Evolutionary conservation across 2,888 invertebrate species (phyloP).

Genomic region (Adelognathus sp.): DNA sequence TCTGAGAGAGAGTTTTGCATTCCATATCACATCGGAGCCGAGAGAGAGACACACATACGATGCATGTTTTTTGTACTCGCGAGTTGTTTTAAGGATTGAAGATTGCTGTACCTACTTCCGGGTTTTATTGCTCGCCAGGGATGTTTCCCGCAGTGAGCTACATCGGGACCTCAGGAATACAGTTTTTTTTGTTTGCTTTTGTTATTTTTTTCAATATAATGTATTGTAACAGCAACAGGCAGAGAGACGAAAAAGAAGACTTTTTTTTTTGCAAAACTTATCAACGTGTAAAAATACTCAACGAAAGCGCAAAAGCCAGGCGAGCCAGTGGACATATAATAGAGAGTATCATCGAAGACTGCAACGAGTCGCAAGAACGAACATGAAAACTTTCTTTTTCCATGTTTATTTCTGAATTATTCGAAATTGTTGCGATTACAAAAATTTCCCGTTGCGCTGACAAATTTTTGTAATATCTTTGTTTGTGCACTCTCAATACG

Average conservation of each 20-base stretch:
- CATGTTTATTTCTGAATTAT: background rate
- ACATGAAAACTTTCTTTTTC: constrained; percentile 6
- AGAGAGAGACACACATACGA: background rate
- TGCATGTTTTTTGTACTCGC: background rate
- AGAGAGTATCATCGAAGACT: constrained; percentile 39
- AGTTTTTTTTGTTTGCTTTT: background rate
- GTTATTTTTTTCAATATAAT: background rate
- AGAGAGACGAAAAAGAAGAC: constrained; percentile 16
- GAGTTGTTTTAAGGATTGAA: constrained; percentile 4
- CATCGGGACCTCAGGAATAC: background rate
- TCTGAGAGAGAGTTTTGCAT: constrained; percentile 7
- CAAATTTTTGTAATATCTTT: constrained; percentile 1
- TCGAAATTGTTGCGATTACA: constrained; percentile 14
- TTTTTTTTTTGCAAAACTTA: background rate
- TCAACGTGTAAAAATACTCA: constrained; percentile 26
- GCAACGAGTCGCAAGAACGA: constrained; percentile 49
- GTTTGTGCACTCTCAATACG: constrained; percentile 21
- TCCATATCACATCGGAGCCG: constrained; percentile 6
- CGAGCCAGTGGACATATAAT: constrained; percentile 51
- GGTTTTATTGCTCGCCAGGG: background rate
- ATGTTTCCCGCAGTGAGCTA: background rate
- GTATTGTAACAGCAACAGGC: constrained; percentile 41
- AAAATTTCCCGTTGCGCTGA: constrained; percentile 4
- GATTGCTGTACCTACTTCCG: constrained; percentile 15
- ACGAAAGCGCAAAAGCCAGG: constrained; percentile 59